A percentile compares a stretch with the other conserved stretches of the same genome.
Evolutionary conservation across 2,797 vertebrate genomes (phyloP).

Genomic region (Serranus cabrilla): DNA sequence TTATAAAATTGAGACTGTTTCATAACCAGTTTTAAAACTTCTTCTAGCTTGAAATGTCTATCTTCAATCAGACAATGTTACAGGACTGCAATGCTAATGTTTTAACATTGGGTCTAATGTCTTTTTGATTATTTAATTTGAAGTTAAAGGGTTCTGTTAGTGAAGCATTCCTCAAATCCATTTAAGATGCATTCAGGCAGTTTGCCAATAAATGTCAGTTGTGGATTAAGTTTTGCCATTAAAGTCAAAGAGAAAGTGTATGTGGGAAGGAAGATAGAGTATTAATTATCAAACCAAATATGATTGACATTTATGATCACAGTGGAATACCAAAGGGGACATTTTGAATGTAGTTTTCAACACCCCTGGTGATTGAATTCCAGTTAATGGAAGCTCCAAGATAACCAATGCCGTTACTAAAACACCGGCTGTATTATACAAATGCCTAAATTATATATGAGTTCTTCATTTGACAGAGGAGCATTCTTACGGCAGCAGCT

Average conservation of each 20-base stretch:
- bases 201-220: conserved; percentile 1
- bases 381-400: conserved; percentile 4
- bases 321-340: background rate
- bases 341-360: background rate
- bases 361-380: background rate
- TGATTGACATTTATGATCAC: background rate
- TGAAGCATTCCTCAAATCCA: background rate
- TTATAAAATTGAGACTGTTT: no score
- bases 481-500: background rate
- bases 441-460: no score
- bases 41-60: no score
- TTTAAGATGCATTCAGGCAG: background rate
- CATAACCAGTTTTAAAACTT: no score
- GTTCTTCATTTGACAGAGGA: background rate
- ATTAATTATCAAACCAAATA: conserved; percentile 6
- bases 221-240: background rate
- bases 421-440: background rate
- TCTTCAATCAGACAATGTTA: background rate
- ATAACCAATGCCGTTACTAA: background rate
- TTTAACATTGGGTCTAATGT: background rate
- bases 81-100: background rate
- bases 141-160: background rate
- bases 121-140: background rate
- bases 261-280: background rate
- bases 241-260: background rate